Evolutionary conservation across 2,888 invertebrate species (phyloP).

Genomic region (Eurois occulta): DNA sequence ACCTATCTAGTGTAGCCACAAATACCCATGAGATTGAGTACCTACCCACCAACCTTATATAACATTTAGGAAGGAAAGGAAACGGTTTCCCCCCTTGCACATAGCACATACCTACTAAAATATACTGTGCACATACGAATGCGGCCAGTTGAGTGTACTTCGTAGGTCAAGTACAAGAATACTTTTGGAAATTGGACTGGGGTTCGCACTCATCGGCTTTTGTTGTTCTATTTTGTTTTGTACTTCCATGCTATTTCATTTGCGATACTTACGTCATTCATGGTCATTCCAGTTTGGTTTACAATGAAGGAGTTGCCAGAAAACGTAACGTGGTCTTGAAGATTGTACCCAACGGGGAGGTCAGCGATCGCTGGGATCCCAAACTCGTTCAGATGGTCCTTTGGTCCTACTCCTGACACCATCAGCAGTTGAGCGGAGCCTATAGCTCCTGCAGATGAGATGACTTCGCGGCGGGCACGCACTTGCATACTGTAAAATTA

Average conservation of each 20-base stretch:
- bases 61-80: slow-evolving; percentile 7
- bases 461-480: slow-evolving; percentile 93
- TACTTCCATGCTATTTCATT: neutral
- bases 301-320: slow-evolving; percentile 93
- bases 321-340: slow-evolving; percentile 95
- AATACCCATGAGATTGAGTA: neutral
- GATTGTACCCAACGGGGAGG: slow-evolving; percentile 94
- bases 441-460: slow-evolving; percentile 95
- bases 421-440: slow-evolving; percentile 96
- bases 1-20: neutral
- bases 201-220: slow-evolving; percentile 1
- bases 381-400: slow-evolving; percentile 90
- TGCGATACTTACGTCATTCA: slow-evolving; percentile 90
- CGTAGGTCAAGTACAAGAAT: slow-evolving; percentile 42
- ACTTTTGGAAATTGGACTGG: slow-evolving; percentile 28
- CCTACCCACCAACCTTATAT: neutral
- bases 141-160: slow-evolving; percentile 26
- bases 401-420: slow-evolving; percentile 95
- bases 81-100: slow-evolving; percentile 5
- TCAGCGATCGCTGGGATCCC: slow-evolving; percentile 92
- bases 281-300: slow-evolving; percentile 91
- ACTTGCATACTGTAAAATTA: slow-evolving; percentile 77
- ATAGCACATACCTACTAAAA: slow-evolving; percentile 11
- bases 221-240: slow-evolving; percentile 11
- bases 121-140: slow-evolving; percentile 31